Conservation (phyloP, 2,113 vertebrate species). For the Oxyruncus cristatus region DNA sequence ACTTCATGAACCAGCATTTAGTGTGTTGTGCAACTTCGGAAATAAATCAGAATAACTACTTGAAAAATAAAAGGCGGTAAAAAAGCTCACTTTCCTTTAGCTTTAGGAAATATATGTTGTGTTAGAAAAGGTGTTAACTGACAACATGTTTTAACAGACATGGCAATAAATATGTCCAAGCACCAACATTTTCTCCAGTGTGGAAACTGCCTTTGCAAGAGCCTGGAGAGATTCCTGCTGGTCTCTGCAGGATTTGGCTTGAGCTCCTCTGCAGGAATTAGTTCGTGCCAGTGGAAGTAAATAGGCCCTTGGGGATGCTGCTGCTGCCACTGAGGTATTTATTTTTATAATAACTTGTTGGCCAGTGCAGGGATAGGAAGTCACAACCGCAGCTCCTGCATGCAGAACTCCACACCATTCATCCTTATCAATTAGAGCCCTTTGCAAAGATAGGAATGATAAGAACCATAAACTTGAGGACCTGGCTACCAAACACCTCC, state of each 20-base stretch:
- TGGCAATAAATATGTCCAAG: slow-evolving; percentile 46
- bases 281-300: slow-evolving; percentile 23
- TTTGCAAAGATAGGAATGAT: neutral
- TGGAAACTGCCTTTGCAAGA: slow-evolving; percentile 14
- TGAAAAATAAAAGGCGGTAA: slow-evolving; percentile 7
- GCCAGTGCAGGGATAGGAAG: neutral
- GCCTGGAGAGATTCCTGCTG: neutral
- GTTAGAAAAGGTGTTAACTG: slow-evolving; percentile 46
- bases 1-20: neutral
- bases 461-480: neutral
- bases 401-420: neutral
- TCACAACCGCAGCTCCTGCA: neutral
- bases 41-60: slow-evolving; percentile 29
- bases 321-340: slow-evolving; percentile 26
- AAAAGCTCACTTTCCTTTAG: neutral
- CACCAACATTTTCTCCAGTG: neutral
- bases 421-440: neutral
- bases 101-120: slow-evolving; percentile 19
- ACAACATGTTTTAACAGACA: slow-evolving; percentile 27
- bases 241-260: slow-evolving; percentile 55
- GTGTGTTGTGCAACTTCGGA: neutral
- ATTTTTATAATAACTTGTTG: slow-evolving; percentile 45
- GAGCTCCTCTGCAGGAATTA: slow-evolving; percentile 46
- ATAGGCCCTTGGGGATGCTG: neutral
- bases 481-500: neutral